These are phyloP conservation scores for Beris morrisii DNA, from an alignment of 2,888 invertebrate species.

Conservation along the genomic window DNA sequence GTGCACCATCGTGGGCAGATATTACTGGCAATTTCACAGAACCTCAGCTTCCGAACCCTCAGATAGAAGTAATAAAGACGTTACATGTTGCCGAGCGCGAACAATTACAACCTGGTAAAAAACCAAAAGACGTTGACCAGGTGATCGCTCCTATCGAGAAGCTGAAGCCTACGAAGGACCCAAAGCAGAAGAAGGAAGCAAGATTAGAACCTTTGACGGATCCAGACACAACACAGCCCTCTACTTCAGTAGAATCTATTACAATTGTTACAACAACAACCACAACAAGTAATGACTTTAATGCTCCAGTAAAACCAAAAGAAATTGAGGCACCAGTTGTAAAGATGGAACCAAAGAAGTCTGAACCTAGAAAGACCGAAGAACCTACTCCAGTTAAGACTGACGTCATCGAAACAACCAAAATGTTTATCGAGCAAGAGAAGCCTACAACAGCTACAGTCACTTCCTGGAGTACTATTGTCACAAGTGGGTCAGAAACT, in stretches of 20 bases:
- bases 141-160: not conserved
- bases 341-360: not conserved
- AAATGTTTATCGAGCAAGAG: not conserved
- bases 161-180: not conserved
- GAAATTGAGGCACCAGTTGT: not conserved
- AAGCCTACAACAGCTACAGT: not conserved
- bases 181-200: not conserved
- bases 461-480: not conserved
- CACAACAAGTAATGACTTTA: not conserved
- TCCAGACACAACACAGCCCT: not conserved
- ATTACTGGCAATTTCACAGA: not conserved
- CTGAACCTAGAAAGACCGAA: not conserved
- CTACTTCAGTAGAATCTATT: not conserved
- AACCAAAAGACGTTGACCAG: no score
- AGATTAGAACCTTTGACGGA: not conserved
- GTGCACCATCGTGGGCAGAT: slow-evolving; percentile 4
- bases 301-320: not conserved
- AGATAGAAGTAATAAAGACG: no score
- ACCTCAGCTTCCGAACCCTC: no score
- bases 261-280: not conserved
- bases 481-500: not conserved
- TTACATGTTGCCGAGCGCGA: no score
- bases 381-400: not conserved
- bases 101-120: no score
- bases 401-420: not conserved